Conservation (phyloP, 1,140 invertebrate genomes). For the Drosophila arawakana region DNA sequence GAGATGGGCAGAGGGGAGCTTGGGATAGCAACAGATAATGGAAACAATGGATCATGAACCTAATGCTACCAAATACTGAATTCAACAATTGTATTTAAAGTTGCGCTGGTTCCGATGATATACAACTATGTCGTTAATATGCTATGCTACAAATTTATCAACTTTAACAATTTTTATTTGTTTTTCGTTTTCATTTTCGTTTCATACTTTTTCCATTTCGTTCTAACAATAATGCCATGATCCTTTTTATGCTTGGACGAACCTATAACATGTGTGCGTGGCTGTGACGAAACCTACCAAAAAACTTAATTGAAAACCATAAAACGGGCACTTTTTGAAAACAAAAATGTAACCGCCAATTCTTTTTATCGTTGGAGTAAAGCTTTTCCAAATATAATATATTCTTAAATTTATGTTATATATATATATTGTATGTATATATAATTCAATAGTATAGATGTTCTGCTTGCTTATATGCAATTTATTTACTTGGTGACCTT, state of each 20-base stretch:
- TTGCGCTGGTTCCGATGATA: slow-evolving; percentile 53
- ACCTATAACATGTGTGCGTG: slow-evolving; percentile 62
- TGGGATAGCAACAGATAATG: slow-evolving; percentile 72
- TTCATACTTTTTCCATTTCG: slow-evolving; percentile 9
- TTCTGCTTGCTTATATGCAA: slow-evolving; percentile 39
- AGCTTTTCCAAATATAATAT: slow-evolving; percentile 63
- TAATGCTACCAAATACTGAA: slow-evolving; percentile 71
- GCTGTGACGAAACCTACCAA: slow-evolving; percentile 54
- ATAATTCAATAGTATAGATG: slow-evolving; percentile 26
- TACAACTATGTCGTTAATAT: slow-evolving; percentile 50
- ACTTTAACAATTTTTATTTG: slow-evolving; percentile 68
- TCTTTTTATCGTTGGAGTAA: slow-evolving; percentile 52
- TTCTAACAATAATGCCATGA: slow-evolving; percentile 69
- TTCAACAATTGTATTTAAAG: slow-evolving; percentile 76
- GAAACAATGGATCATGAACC: slow-evolving; percentile 79
- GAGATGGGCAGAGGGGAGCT: neutral
- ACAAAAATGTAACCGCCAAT: slow-evolving; percentile 50
- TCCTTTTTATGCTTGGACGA: slow-evolving; percentile 44
- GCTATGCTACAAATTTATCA: slow-evolving; percentile 72
- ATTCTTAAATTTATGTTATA: slow-evolving; percentile 34
- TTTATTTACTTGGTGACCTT: slow-evolving; percentile 44
- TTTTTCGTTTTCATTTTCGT: neutral
- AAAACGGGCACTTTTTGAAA: slow-evolving; percentile 58
- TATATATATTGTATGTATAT: slow-evolving; percentile 31
- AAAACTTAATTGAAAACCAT: slow-evolving; percentile 55